A percentile compares a stretch with the other conserved stretches of the same genome.
phyloP scores from a whole-genome alignment of 1,140 invertebrate genomes.

The Brachionus calyciflorus region DNA sequence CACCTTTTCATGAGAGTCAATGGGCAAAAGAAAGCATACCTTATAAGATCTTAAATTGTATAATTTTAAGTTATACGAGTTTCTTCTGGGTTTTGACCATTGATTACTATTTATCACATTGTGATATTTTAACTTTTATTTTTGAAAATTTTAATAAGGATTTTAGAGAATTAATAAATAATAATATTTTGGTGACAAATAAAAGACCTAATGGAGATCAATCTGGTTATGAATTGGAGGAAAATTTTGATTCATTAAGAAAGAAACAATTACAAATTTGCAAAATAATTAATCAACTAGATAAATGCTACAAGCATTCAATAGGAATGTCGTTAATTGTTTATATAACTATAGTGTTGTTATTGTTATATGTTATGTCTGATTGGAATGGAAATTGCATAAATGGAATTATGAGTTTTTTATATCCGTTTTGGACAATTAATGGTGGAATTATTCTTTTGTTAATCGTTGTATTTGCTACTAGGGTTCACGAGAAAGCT shows the following conservation, averaged over 20 bases:
- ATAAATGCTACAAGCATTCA: conserved; percentile 23
- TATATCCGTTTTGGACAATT: conserved; percentile 16
- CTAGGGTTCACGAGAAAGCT: background rate
- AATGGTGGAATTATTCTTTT: background rate
- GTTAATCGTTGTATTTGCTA: background rate
- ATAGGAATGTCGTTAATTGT: background rate
- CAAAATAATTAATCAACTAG: background rate
- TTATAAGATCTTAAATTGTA: background rate
- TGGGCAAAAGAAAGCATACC: background rate
- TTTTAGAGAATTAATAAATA: background rate
- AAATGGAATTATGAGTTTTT: background rate
- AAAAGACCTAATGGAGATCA: background rate
- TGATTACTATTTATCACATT: conserved; percentile 1
- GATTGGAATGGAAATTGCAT: conserved; percentile 31
- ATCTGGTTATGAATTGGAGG: background rate
- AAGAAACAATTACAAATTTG: conserved; percentile 27
- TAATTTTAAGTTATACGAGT: background rate
- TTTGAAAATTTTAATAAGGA: conserved; percentile 13
- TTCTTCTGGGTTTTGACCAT: conserved; percentile 4
- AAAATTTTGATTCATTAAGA: conserved; percentile 27
- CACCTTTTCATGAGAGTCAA: conserved; percentile 22
- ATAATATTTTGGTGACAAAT: background rate
- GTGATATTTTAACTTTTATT: conserved; percentile 21
- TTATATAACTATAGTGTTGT: background rate
- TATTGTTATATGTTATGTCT: background rate